Conservation (phyloP, 1,140 invertebrate genomes). For the Eupristina koningsbergeri region DNA sequence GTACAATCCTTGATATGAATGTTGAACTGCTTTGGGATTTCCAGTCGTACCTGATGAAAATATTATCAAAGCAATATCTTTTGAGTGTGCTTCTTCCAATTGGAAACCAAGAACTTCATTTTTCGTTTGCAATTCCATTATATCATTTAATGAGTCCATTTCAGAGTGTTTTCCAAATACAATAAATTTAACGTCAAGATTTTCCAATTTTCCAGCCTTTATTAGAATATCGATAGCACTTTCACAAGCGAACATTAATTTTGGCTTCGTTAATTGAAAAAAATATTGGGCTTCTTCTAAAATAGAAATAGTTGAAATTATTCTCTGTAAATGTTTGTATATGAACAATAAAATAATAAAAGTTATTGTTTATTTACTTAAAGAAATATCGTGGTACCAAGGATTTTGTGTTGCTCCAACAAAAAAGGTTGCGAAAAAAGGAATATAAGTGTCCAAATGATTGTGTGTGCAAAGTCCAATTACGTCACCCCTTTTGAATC, state of each 20-base stretch:
- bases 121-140: slow-evolving; percentile 26
- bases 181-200: slow-evolving; percentile 53
- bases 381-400: slow-evolving; percentile 45
- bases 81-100: slow-evolving; percentile 29
- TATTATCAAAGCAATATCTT: slow-evolving; percentile 57
- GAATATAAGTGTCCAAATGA: slow-evolving; percentile 68
- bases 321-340: neutral
- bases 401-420: slow-evolving; percentile 64
- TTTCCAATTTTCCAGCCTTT: slow-evolving; percentile 50
- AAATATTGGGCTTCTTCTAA: slow-evolving; percentile 51
- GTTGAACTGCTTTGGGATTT: slow-evolving; percentile 54
- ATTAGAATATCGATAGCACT: slow-evolving; percentile 48
- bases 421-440: slow-evolving; percentile 68
- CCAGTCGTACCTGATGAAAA: slow-evolving; percentile 61
- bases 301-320: neutral
- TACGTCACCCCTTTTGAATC: slow-evolving; percentile 67
- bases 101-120: slow-evolving; percentile 42
- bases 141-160: slow-evolving; percentile 46
- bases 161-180: slow-evolving; percentile 55
- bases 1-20: slow-evolving; percentile 49
- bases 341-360: no score
- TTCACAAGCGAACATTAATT: slow-evolving; percentile 61
- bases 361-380: slow-evolving; percentile 40
- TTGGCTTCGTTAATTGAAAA: slow-evolving; percentile 59
- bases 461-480: slow-evolving; percentile 68